phyloP scores from a whole-genome alignment of 2,113 vertebrate genomes.

The Protomyctophum bolini region DNA sequence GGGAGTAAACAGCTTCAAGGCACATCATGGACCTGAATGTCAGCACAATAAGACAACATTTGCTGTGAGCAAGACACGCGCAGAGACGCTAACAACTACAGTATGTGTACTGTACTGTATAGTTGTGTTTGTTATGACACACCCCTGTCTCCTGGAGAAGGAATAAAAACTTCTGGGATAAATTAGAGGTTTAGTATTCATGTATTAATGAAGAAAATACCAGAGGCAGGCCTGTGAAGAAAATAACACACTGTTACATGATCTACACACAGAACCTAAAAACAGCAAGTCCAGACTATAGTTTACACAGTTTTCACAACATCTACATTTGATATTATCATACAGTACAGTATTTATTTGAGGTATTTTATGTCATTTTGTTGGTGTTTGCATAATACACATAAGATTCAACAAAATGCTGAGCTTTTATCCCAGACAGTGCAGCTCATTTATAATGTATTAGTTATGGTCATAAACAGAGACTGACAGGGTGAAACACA shows the following conservation, averaged over 20 bases:
- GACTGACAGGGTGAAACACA: too few species aligned
- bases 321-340: too few species aligned
- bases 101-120: not conserved
- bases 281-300: not conserved
- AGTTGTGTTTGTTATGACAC: not conserved
- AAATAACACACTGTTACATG: not conserved
- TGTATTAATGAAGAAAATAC: not conserved
- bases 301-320: too few species aligned
- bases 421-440: too few species aligned
- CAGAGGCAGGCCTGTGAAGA: not conserved
- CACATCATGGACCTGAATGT: not conserved
- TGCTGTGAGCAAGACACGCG: not conserved
- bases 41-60: not conserved
- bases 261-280: not conserved
- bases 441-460: too few species aligned
- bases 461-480: too few species aligned
- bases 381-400: too few species aligned
- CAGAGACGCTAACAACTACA: not conserved
- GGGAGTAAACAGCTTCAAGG: not conserved
- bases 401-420: too few species aligned
- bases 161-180: not conserved
- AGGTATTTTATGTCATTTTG: too few species aligned
- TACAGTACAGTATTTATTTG: too few species aligned
- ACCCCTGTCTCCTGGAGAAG: not conserved
- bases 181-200: not conserved